A percentile compares a stretch with the other conserved stretches of the same genome.
phyloP scores from a whole-genome alignment of 2,888 invertebrate genomes.

The Sacculina carcini region DNA sequence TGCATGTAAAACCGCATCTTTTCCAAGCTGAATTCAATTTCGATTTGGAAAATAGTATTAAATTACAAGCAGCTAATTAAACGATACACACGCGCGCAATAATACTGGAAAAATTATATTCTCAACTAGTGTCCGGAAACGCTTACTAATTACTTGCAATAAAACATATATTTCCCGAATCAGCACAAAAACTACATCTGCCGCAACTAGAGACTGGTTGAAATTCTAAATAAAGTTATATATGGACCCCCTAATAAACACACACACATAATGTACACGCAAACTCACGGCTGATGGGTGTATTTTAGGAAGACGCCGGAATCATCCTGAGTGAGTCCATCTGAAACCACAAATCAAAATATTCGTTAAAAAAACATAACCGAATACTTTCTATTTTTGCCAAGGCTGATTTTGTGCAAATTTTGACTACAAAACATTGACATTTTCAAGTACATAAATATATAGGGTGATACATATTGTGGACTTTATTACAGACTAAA shows the following conservation, averaged over 20 bases:
- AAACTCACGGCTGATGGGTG: background rate
- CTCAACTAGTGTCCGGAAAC: background rate
- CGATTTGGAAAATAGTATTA: background rate
- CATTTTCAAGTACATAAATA: too few relatives aligned
- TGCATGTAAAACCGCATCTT: too few relatives aligned
- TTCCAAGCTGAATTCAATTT: background rate
- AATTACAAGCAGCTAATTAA: background rate
- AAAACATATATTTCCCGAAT: background rate
- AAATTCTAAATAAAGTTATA: background rate
- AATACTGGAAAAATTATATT: background rate
- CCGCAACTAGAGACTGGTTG: background rate
- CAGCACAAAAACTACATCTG: background rate
- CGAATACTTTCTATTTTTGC: too few relatives aligned
- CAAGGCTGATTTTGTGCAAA: too few relatives aligned
- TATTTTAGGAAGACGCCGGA: too few relatives aligned
- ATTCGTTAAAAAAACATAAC: too few relatives aligned
- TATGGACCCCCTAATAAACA: constrained; percentile 3
- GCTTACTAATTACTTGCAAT: background rate
- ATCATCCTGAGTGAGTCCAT: too few relatives aligned
- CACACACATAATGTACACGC: background rate
- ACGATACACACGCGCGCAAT: background rate
- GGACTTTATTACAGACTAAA: too few relatives aligned
- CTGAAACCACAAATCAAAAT: too few relatives aligned
- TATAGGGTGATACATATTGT: too few relatives aligned
- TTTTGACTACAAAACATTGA: too few relatives aligned